A percentile compares a stretch with the other conserved stretches of the same genome.
phyloP scores from a whole-genome alignment of 1,140 invertebrate species.

The Phortica variegata region DNA sequence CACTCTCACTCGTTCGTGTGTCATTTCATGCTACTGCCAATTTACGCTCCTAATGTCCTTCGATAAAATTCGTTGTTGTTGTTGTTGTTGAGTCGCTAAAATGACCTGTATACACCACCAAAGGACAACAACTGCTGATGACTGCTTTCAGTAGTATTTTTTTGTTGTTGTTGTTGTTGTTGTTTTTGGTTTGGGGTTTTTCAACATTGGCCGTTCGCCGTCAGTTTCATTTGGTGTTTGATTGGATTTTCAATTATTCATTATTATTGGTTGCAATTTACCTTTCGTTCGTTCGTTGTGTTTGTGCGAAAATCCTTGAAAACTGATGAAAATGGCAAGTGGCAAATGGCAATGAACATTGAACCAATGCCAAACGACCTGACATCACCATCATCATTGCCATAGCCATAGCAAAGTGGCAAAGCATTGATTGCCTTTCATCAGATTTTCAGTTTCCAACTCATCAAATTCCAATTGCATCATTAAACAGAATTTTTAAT shows the following conservation, averaged over 20 bases:
- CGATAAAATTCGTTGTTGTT: too few species aligned
- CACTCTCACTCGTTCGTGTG: not conserved
- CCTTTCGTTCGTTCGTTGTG: slow-evolving; percentile 22
- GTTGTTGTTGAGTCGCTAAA: too few species aligned
- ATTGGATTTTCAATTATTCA: slow-evolving; percentile 58
- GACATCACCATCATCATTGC: too few species aligned
- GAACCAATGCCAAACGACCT: too few species aligned
- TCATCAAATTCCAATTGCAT: slow-evolving; percentile 56
- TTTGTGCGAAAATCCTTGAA: too few species aligned
- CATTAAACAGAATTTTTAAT: slow-evolving; percentile 56
- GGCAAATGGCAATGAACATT: too few species aligned
- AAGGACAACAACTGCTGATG: slow-evolving; percentile 20
- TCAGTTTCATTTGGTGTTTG: slow-evolving; percentile 56
- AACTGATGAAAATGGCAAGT: too few species aligned
- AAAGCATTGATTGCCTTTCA: slow-evolving; percentile 43
- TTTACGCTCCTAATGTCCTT: slow-evolving; percentile 52
- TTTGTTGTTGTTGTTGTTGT: slow-evolving; percentile 1
- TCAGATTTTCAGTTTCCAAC: slow-evolving; percentile 34
- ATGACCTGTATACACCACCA: slow-evolving; percentile 35
- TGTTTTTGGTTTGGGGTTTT: slow-evolving; percentile 11
- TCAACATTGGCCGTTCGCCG: slow-evolving; percentile 23
- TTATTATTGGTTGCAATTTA: slow-evolving; percentile 58
- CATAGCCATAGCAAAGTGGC: slow-evolving; percentile 18
- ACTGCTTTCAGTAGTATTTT: slow-evolving; percentile 7
- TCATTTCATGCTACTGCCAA: slow-evolving; percentile 34